Evolutionary conservation across 1,140 invertebrate species (phyloP), one percentile per base, ranked within the genome.

Genomic region (Listronotus bonariensis): DNA sequence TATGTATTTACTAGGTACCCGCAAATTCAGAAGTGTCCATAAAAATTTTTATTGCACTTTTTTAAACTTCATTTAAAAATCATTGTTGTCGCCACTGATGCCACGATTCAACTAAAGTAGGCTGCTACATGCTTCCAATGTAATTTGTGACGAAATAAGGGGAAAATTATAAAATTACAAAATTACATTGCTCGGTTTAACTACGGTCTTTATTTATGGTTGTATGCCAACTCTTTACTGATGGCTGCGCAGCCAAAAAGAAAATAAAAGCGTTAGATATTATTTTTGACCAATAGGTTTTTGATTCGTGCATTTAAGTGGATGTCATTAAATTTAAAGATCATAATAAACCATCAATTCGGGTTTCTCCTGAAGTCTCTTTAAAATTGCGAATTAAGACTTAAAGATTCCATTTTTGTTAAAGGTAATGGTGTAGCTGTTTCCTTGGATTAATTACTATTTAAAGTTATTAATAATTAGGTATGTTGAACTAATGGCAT

Each of bases 131-230:
- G 75, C 71, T 76, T 65, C 72, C 72, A 74, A 72, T 66, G 77
- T 77, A 78, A 78, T 78, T 78, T 77, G 77, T 77, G 77, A 78
- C 77, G 77, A 78, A 78, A 78, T 78, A 74, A 78, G 76, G 77
- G 76, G 76, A 78, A 78, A 78, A 78, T 78, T 78, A 78, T 78
- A 58, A 55, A 58, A 58, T 58, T 58, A 58, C 56, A 77, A 78
- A 78, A 78, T 78, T 78, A 78, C 75, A 77, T 77, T 77, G 76
- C 74, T 77, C 72, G 72, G 68, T 73, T 76, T 74, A 77, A 76
- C 72, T 72, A 74, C 74, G 72, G 69, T 69, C 15, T 36, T 38
- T 54, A 54, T 54, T 54, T 54, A 54, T 54, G 52, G 52, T 32
- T 40, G 41, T 56, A 63, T 49, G 71, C 54, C 38, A 26, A 56